Percentiles rank a stretch among this genome's conserved stretches.
phyloP scores from a whole-genome alignment of 2,113 vertebrate species.

The Rhinolophus sinicus region DNA sequence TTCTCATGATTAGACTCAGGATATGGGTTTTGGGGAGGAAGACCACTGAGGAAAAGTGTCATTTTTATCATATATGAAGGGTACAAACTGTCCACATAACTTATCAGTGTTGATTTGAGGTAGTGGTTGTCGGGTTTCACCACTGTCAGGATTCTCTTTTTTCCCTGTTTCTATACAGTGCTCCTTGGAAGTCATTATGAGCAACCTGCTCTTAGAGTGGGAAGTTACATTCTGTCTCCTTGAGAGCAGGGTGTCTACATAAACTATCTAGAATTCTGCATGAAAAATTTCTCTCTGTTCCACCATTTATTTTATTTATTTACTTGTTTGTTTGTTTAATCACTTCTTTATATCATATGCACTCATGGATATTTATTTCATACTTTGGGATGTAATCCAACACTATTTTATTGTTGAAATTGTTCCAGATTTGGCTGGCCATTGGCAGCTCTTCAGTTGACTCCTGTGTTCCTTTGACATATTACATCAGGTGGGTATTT shows the following conservation, averaged over 20 bases:
- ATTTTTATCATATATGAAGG: neutral
- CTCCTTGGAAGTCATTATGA: neutral
- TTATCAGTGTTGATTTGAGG: neutral
- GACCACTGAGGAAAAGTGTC: neutral
- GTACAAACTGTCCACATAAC: neutral
- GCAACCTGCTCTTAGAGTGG: too few relatives aligned
- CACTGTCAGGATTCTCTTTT: too few relatives aligned
- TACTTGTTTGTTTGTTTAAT: neutral
- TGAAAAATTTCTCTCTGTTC: neutral
- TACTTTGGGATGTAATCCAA: neutral
- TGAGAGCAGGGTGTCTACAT: neutral
- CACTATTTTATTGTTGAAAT: neutral
- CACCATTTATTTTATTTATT: neutral
- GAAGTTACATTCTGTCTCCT: neutral
- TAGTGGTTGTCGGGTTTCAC: neutral
- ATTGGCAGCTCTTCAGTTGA: neutral
- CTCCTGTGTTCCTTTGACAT: neutral
- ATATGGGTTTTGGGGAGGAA: neutral
- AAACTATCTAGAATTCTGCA: neutral
- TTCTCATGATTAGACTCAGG: neutral
- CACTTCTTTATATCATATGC: neutral
- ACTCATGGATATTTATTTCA: neutral
- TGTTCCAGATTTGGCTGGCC: neutral
- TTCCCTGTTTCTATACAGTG: rapidly evolving
- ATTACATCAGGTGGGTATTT: neutral